A percentile compares a stretch with the other conserved stretches of the same genome.
Evolutionary conservation across 2,113 vertebrate species (phyloP).

Genomic region (Osmerus eperlanus): DNA sequence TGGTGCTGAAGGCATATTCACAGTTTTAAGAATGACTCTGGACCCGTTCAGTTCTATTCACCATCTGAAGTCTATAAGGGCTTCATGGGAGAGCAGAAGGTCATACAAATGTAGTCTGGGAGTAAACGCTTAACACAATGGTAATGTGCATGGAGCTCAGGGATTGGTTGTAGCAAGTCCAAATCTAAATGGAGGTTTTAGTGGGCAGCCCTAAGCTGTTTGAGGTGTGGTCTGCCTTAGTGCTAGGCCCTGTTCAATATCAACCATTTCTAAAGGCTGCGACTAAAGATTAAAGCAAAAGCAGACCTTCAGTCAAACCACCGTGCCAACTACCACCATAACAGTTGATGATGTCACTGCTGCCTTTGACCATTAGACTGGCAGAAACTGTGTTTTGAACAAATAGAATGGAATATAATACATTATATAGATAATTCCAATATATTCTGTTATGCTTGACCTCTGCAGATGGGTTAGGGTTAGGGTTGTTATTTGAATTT

Average conservation of each 20-base stretch:
- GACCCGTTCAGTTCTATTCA: constrained; percentile 46
- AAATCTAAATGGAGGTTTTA: constrained; percentile 59
- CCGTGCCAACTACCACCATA: constrained; percentile 37
- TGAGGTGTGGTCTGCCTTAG: constrained; percentile 59
- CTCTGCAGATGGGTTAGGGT: no score
- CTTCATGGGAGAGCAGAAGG: constrained; percentile 39
- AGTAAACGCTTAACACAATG: constrained; percentile 48
- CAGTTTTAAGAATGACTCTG: constrained; percentile 43
- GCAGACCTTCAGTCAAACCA: constrained; percentile 41
- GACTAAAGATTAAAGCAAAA: constrained; percentile 36
- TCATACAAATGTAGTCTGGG: constrained; percentile 53
- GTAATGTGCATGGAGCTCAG: constrained; percentile 14
- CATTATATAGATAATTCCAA: no score
- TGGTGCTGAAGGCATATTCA: constrained; percentile 46
- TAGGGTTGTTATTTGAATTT: no score
- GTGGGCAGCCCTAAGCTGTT: constrained; percentile 59
- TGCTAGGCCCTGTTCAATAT: constrained; percentile 58
- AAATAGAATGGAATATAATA: no score
- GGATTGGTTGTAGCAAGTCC: constrained; percentile 38
- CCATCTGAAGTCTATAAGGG: constrained; percentile 17
- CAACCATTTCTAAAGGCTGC: constrained; percentile 56
- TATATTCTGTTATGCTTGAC: no score
- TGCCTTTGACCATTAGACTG: constrained; percentile 50
- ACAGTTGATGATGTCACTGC: constrained; percentile 64
- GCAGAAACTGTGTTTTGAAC: neutral